Evolutionary conservation across 2,113 vertebrate species (phyloP).

Genomic region (Scolopax mira): DNA sequence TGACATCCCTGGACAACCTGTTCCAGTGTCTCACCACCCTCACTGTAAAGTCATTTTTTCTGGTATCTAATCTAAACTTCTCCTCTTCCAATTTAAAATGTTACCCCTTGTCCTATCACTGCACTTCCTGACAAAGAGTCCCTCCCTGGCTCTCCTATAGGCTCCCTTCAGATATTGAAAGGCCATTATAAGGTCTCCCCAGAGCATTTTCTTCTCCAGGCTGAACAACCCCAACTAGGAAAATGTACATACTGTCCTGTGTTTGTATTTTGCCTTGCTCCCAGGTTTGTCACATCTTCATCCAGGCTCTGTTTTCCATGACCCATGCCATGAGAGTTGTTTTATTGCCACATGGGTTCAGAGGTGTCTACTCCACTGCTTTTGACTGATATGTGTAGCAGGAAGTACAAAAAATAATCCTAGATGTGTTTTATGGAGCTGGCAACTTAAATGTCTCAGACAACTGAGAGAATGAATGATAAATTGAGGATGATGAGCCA

Average conservation of each 20-base stretch:
- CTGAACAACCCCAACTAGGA: neutral
- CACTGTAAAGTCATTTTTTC: too few relatives aligned
- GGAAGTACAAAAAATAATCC: neutral
- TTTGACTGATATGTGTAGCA: neutral
- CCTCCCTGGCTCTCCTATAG: too few relatives aligned
- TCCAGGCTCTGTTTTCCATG: neutral
- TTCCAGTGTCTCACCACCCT: too few relatives aligned
- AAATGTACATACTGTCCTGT: neutral
- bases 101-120: too few relatives aligned
- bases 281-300: neutral
- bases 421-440: neutral
- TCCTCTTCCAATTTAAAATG: too few relatives aligned
- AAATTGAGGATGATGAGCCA: conserved; percentile 6
- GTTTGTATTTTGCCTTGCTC: neutral
- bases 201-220: too few relatives aligned
- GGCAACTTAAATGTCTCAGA: neutral
- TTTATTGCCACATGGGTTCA: neutral
- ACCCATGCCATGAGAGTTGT: neutral
- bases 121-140: too few relatives aligned
- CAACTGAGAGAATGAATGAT: conserved; percentile 10
- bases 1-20: too few relatives aligned
- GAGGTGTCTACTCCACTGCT: neutral
- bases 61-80: too few relatives aligned
- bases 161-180: too few relatives aligned
- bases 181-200: too few relatives aligned